Base-by-base conservation (phyloP, 2,888 invertebrate species). In the Amphipoea oculea region DNA sequence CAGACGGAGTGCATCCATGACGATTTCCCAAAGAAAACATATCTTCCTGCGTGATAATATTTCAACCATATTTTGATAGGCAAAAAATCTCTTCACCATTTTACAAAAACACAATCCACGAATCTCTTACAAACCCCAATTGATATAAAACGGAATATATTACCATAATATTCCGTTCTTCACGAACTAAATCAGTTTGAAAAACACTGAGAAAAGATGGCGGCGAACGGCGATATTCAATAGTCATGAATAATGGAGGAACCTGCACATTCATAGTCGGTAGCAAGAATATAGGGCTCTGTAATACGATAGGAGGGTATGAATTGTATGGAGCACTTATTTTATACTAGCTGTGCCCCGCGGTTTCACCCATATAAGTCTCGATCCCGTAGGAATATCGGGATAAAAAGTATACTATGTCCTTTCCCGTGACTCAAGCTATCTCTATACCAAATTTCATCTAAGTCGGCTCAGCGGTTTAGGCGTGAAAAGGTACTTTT, bases 211-310 rank as follows among this genome's bases (percentile, higher is more conserved):
- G n/a, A 63, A 72, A 81, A 81, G 69, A 78, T 79, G 75, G 77
- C n/a, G 9, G 67, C 51, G 42, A 54, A 74, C 57, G n/a, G 60
- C 73, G 20, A 40, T 79, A 77, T 82, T 86, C 86, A 82, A 71
- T 86, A 71, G 78, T 62, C 66, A 85, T 86, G 86, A 85, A 86
- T 88, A 79, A 86, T 86, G 86, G 12, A 88, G 17, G 2, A 63
- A 14, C 14, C 2, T 45, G 42, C 72, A 69, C 57, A 62, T 76
- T 79, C 76, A 80, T 75, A 76, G 80, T 57, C 60, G 42, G 79
- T 71, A 60, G 57, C 42, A 57, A 62, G 70, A 76, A 87, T 73
- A 70, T 60, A 70, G 2, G 45, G 29, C 23, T 45, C 4, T 57
- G 67, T 74, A 57, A 67, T 75, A 40, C 40, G 5, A 23, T 54